Conservation (phyloP, 1,140 invertebrate species). For the Trinorchestia longiramus region DNA sequence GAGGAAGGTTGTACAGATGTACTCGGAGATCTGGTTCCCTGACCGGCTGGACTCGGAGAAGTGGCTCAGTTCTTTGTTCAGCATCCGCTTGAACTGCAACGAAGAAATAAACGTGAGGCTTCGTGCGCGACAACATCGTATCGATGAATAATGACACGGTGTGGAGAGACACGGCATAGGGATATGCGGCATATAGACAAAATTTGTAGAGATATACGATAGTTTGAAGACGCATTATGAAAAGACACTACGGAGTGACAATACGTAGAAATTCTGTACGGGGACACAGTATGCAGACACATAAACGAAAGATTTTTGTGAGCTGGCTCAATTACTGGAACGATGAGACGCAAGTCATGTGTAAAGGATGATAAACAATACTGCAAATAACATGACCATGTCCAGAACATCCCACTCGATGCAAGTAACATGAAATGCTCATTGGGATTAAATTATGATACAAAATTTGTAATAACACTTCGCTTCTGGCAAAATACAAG, state of each 20-base stretch:
- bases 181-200: too few relatives aligned
- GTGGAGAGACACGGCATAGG: neutral
- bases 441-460: neutral
- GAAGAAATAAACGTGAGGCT: conserved; percentile 43
- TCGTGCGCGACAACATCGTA: neutral
- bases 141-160: neutral
- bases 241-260: too few relatives aligned
- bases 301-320: neutral
- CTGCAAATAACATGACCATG: neutral
- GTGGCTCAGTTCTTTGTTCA: conserved; percentile 98
- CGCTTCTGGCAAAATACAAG: neutral
- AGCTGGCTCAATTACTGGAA: neutral
- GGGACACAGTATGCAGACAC: neutral
- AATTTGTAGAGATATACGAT: too few relatives aligned
- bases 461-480: neutral
- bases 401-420: neutral
- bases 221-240: too few relatives aligned
- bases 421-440: neutral
- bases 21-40: conserved; percentile 98
- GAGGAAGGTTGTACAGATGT: conserved; percentile 98
- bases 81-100: conserved; percentile 97
- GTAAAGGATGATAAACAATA: neutral
- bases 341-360: neutral
- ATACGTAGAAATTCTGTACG: too few relatives aligned
- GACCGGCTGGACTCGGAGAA: conserved; percentile 99